phyloP scores from a whole-genome alignment of 2,797 vertebrate species.

The Petrocephalus schoutedeni region DNA sequence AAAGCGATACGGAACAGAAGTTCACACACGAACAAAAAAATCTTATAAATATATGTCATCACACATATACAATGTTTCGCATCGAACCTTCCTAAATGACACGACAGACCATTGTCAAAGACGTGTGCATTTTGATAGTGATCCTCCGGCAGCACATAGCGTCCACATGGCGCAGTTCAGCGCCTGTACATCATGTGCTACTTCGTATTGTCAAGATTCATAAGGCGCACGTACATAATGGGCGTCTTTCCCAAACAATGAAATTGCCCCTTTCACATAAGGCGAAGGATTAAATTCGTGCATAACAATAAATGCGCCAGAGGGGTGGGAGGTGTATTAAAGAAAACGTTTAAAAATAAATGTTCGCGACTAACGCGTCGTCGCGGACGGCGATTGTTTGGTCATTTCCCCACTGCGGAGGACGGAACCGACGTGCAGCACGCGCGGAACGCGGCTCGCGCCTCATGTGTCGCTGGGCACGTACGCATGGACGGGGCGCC shows the following conservation, averaged over 20 bases:
- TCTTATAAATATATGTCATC: not conserved
- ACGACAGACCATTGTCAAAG: not conserved
- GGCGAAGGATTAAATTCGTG: not conserved
- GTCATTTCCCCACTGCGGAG: not conserved
- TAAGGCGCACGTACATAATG: not conserved
- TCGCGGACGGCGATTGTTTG: not conserved
- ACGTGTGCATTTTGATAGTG: not conserved
- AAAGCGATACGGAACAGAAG: not conserved
- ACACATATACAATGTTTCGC: not conserved
- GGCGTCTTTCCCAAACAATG: not conserved
- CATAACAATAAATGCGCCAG: not conserved
- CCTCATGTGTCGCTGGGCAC: slow-evolving; percentile 35
- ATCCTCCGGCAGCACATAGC: not conserved
- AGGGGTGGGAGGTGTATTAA: not conserved
- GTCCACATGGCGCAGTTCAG: no score
- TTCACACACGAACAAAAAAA: not conserved
- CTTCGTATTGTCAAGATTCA: not conserved
- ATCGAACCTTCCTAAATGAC: not conserved
- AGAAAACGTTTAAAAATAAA: not conserved
- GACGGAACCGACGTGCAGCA: slow-evolving; percentile 14
- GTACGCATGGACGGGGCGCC: slow-evolving; percentile 30
- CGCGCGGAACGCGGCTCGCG: slow-evolving; percentile 23
- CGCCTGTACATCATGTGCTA: not conserved
- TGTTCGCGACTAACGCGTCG: not conserved
- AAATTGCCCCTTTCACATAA: not conserved